Evolutionary conservation across 2,797 vertebrate genomes (phyloP).

Genomic region (Gymnoscopelus microlampas): DNA sequence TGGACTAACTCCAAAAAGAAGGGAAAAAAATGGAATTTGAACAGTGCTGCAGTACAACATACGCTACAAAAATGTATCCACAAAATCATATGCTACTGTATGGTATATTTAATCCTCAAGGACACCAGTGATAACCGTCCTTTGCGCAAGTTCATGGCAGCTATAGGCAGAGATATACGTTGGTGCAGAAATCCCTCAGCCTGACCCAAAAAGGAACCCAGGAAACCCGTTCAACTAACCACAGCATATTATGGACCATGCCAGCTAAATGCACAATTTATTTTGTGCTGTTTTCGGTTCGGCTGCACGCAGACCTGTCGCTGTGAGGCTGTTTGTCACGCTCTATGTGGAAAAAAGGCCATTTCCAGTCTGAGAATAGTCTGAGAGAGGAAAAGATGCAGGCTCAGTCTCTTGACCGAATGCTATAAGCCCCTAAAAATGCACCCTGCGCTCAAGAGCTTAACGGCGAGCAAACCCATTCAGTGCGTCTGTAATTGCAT

Average conservation of each 20-base stretch:
- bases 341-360: slow-evolving; percentile 30
- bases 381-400: slow-evolving; percentile 1
- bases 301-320: slow-evolving; percentile 21
- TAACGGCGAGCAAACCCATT: slow-evolving; percentile 30
- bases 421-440: slow-evolving; percentile 20
- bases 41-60: slow-evolving; percentile 3
- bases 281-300: slow-evolving; percentile 23
- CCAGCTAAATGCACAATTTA: slow-evolving; percentile 19
- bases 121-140: not conserved
- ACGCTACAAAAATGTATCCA: not conserved
- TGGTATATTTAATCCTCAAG: slow-evolving; percentile 2
- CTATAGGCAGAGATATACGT: slow-evolving; percentile 17
- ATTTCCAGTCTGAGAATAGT: slow-evolving; percentile 40
- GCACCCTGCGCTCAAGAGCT: slow-evolving; percentile 4
- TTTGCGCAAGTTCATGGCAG: not conserved
- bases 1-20: slow-evolving; percentile 1
- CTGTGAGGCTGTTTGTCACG: slow-evolving; percentile 28
- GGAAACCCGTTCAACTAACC: slow-evolving; percentile 35
- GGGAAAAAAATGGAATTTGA: slow-evolving; percentile 1
- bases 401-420: slow-evolving; percentile 15
- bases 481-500: slow-evolving; percentile 45
- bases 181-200: not conserved
- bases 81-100: not conserved
- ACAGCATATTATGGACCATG: slow-evolving; percentile 25
- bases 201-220: slow-evolving; percentile 19